A percentile compares a stretch with the other conserved stretches of the same genome.
These are phyloP conservation scores for Pluvialis apricaria DNA, from an alignment of 2,113 vertebrate genomes.

Conservation along the genomic window DNA sequence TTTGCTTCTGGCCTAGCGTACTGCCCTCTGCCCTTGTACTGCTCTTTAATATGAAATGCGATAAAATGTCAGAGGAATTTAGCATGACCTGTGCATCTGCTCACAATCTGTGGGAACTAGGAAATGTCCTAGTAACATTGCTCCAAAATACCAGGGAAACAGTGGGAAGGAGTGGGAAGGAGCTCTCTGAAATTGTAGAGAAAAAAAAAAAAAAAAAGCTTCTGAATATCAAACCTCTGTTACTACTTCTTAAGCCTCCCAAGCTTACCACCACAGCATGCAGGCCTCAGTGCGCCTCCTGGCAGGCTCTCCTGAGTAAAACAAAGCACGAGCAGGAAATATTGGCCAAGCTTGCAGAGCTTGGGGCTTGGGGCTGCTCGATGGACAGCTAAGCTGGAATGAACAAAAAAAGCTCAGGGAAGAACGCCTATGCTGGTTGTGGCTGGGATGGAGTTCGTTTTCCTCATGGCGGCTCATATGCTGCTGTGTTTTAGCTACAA, in stretches of 20 bases:
- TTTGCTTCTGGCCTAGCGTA: not conserved
- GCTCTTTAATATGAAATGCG: not conserved
- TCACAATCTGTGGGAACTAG: not conserved
- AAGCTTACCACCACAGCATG: not conserved
- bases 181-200: not conserved
- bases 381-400: not conserved
- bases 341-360: not conserved
- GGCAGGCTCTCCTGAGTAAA: not conserved
- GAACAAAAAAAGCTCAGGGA: not conserved
- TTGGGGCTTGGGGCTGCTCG: not conserved
- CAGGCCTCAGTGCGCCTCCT: not conserved
- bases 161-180: not conserved
- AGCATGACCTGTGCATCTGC: not conserved
- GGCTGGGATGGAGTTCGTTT: not conserved
- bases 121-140: not conserved
- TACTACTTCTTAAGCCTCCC: not conserved
- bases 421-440: not conserved
- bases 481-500: not conserved
- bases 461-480: accelerated
- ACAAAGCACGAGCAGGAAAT: not conserved
- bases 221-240: not conserved
- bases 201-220: too few species aligned
- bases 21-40: not conserved
- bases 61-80: not conserved
- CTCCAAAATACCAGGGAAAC: not conserved